Evolutionary conservation across 2,113 vertebrate genomes (phyloP).

Genomic region (Mobula birostris): DNA sequence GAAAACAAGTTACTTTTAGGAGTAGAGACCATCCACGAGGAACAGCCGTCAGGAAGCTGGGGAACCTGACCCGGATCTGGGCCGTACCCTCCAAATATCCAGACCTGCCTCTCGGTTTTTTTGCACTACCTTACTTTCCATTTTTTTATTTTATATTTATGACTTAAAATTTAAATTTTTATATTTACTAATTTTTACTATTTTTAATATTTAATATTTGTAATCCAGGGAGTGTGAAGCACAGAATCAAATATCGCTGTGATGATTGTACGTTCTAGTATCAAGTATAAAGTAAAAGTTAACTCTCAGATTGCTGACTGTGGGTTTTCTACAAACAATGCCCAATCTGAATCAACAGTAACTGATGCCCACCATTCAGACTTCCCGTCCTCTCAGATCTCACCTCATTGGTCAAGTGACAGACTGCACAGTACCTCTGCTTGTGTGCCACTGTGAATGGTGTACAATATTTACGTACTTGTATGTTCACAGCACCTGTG

Average conservation of each 20-base stretch:
- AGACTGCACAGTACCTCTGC: background rate
- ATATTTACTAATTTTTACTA: no score
- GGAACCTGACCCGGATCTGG: no score
- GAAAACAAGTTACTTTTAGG: background rate
- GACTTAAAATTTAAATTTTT: no score
- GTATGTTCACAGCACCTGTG: background rate
- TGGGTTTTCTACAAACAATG: background rate
- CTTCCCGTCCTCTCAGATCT: background rate
- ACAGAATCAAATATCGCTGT: no score
- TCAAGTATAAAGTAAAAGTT: no score
- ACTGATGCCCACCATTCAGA: background rate
- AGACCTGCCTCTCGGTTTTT: no score
- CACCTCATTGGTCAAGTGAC: background rate
- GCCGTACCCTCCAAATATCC: no score
- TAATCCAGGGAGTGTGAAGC: no score
- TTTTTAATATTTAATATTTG: no score
- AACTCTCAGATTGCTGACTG: background rate
- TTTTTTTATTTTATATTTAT: no score
- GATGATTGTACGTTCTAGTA: no score
- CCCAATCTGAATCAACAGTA: background rate
- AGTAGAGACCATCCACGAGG: background rate
- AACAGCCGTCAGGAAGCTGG: background rate
- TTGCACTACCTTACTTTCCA: no score
- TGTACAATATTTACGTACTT: background rate
- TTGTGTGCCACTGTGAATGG: background rate